These are phyloP conservation scores for Hirundo rustica DNA, from an alignment of 2,797 vertebrate genomes.

Conservation along the genomic window DNA sequence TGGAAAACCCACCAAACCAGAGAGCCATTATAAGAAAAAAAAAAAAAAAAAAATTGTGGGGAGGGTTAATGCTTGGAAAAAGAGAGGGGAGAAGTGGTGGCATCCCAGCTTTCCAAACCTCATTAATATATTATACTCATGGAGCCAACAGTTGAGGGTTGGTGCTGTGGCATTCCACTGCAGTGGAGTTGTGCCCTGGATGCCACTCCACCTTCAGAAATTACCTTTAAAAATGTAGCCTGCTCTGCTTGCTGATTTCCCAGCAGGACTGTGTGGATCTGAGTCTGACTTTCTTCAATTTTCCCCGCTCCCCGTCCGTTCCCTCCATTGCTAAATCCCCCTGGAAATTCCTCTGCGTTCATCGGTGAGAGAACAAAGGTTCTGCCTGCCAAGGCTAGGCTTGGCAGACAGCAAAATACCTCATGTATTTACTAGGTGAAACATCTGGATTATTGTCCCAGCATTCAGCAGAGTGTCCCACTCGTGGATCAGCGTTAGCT, in stretches of 20 bases:
- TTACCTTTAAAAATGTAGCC: not conserved
- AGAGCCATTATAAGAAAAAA: not conserved
- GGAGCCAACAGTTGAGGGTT: not conserved
- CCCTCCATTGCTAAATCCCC: not conserved
- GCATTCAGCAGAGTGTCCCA: not conserved
- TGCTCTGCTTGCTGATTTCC: not conserved
- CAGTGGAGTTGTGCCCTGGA: fast-evolving
- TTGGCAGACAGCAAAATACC: not conserved
- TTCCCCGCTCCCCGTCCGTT: not conserved
- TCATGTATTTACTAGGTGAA: slow-evolving; percentile 13
- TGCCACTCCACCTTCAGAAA: not conserved
- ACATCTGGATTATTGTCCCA: slow-evolving; percentile 24
- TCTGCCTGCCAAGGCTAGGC: not conserved
- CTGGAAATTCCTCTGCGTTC: not conserved
- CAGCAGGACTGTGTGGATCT: not conserved
- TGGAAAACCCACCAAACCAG: slow-evolving; percentile 43
- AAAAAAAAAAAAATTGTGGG: not conserved
- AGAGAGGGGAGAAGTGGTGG: not conserved
- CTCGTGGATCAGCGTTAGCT: not conserved
- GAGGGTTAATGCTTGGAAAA: slow-evolving; percentile 35
- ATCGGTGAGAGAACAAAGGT: not conserved
- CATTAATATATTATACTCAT: not conserved
- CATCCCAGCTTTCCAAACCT: slow-evolving; percentile 41
- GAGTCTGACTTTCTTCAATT: not conserved
- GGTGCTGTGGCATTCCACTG: not conserved